These are phyloP conservation scores for Periophthalmus modestus DNA, from an alignment of 2,113 vertebrate genomes.

Conservation along the genomic window DNA sequence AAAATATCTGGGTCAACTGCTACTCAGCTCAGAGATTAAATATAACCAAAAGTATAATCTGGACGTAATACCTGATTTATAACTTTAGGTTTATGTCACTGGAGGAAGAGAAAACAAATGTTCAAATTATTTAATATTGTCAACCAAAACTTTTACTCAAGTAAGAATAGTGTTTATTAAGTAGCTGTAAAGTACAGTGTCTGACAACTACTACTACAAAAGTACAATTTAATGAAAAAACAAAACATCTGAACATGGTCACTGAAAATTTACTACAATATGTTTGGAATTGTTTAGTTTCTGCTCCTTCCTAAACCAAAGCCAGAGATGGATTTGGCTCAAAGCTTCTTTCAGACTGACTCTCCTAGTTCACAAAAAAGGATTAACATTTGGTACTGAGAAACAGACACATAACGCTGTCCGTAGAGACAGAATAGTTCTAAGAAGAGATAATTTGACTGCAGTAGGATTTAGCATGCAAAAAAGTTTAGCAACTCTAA, in stretches of 20 bases:
- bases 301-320: neutral
- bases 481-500: no score
- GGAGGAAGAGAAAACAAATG: no score
- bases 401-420: neutral
- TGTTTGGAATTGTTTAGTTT: neutral
- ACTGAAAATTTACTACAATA: neutral
- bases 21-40: no score
- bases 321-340: neutral
- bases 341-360: neutral
- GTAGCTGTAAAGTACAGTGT: neutral
- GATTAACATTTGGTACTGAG: neutral
- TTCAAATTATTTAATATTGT: no score
- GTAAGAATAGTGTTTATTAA: neutral
- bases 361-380: neutral
- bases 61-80: no score
- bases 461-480: no score
- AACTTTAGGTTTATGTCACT: no score
- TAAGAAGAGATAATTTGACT: neutral
- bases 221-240: no score
- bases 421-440: neutral
- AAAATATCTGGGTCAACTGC: no score
- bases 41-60: no score
- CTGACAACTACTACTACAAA: neutral
- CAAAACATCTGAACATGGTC: neutral
- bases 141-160: neutral